Conservation (phyloP, 2,888 invertebrate genomes). For the Elaeidobius kamerunicus region DNA sequence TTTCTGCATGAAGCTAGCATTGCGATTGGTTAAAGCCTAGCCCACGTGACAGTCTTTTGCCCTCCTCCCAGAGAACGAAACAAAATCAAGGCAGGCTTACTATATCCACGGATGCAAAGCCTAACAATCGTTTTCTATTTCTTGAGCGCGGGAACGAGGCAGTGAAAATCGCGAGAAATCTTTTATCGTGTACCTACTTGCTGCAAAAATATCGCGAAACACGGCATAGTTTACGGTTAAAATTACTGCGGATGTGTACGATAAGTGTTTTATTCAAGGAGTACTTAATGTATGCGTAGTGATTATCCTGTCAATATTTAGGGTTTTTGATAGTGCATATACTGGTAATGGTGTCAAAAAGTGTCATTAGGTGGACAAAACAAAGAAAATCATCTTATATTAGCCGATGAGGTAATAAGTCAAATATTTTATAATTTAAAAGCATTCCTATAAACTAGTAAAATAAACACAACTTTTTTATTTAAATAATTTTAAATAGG, state of each 20-base stretch:
- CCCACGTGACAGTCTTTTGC: constrained; percentile 51
- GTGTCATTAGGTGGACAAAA: constrained; percentile 9
- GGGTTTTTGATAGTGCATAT: constrained; percentile 11
- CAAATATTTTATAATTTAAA: too few relatives aligned
- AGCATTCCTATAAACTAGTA: too few relatives aligned
- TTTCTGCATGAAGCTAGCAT: constrained; percentile 43
- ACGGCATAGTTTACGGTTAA: too few relatives aligned
- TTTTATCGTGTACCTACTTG: neutral
- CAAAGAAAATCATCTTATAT: constrained; percentile 9
- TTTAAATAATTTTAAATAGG: too few relatives aligned
- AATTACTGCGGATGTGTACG: constrained; percentile 5
- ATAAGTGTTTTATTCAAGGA: constrained; percentile 1
- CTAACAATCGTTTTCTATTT: constrained; percentile 51
- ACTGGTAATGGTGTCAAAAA: constrained; percentile 23
- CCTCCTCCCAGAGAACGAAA: constrained; percentile 52
- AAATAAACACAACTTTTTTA: too few relatives aligned
- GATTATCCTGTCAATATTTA: neutral
- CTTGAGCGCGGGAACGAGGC: constrained; percentile 38
- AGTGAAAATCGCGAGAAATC: constrained; percentile 17
- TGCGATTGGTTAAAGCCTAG: constrained; percentile 44
- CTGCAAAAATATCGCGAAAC: constrained; percentile 17
- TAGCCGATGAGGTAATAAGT: constrained; percentile 29
- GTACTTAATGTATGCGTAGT: too few relatives aligned
- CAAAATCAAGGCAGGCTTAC: constrained; percentile 52
- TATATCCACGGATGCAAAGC: constrained; percentile 50